These are phyloP conservation scores for Watsonalla cultraria DNA, from an alignment of 2,888 invertebrate genomes.

Conservation along the genomic window DNA sequence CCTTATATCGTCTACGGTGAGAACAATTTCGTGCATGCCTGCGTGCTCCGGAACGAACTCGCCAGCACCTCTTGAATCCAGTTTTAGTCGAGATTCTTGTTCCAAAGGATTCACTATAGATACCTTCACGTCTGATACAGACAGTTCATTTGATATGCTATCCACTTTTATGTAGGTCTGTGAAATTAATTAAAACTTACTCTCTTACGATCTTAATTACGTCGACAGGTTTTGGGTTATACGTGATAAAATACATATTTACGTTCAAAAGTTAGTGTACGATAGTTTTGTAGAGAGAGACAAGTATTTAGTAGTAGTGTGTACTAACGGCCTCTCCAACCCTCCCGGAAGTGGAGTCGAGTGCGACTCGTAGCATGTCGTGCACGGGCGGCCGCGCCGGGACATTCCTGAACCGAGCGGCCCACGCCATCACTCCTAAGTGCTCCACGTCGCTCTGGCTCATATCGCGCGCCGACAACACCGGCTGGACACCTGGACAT, in stretches of 20 bases:
- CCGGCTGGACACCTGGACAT: constrained; percentile 87
- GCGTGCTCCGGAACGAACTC: constrained; percentile 92
- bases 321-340: constrained; percentile 89
- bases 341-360: constrained; percentile 90
- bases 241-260: too few relatives aligned
- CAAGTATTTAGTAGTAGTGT: neutral
- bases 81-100: constrained; percentile 78
- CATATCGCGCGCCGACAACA: constrained; percentile 95
- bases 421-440: constrained; percentile 98
- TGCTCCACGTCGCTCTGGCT: constrained; percentile 97
- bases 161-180: constrained; percentile 90
- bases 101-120: constrained; percentile 89
- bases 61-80: constrained; percentile 87
- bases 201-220: too few relatives aligned
- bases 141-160: constrained; percentile 83
- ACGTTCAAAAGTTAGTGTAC: constrained; percentile 3
- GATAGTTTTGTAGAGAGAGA: neutral
- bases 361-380: constrained; percentile 87
- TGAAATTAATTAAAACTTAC: constrained; percentile 23
- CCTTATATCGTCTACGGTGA: constrained; percentile 81
- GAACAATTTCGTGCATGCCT: constrained; percentile 92
- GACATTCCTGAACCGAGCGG: constrained; percentile 94
- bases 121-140: constrained; percentile 84
- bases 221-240: too few relatives aligned
- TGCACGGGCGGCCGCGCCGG: constrained; percentile 90